Evolutionary conservation across 2,888 invertebrate species (phyloP), one percentile per base, ranked within the genome.

Genomic region (Drepanosiphum platanoidis): DNA sequence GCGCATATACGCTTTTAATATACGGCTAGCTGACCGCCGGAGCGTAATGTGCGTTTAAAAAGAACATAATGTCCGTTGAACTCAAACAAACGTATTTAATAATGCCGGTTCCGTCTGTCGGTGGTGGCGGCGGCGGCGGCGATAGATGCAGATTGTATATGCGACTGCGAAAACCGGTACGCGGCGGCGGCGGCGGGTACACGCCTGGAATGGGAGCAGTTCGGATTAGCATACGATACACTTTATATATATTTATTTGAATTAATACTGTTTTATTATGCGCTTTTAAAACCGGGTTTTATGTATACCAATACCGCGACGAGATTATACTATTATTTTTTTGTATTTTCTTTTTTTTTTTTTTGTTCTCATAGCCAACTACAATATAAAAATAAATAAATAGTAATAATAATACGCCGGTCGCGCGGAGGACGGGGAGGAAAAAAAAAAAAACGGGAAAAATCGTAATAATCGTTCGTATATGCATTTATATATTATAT

Each of bases 221-320:
- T 77, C 68, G 84, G 84, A 84, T 84, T 84, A 84, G 84, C 84
- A 84, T 84, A 83, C 46, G 72, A 75, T 83, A 83, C 83, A 75
- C 46, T 71, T 81, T 52, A 61, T 30, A 42, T 27, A 52, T 18
- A 30, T 42, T 32, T n/a, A 64, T 42, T 32, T n/a, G 72, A 82
- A 82, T 82, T 82, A 82, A 82, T 79, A 68, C 79, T 46, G 79
- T 79, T 79, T 79, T 68, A 79, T 79, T 79, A 68, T 74, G 66
- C 66, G 74, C 61, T 83, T 75, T 83, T 66, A 74, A 82, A 82
- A 82, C 72, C 72, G 72, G 70, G 80, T 81, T 70, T 81, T 81
- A 80, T 58, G 36, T 70, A 68, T 46, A 79, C 36, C 80, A 27
- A 68, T 78, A 79, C 39, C 64, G 64, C 78, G 78, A 78, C 64